phyloP scores from a whole-genome alignment of 2,113 vertebrate genomes.

The Rhinolophus ferrumequinum region DNA sequence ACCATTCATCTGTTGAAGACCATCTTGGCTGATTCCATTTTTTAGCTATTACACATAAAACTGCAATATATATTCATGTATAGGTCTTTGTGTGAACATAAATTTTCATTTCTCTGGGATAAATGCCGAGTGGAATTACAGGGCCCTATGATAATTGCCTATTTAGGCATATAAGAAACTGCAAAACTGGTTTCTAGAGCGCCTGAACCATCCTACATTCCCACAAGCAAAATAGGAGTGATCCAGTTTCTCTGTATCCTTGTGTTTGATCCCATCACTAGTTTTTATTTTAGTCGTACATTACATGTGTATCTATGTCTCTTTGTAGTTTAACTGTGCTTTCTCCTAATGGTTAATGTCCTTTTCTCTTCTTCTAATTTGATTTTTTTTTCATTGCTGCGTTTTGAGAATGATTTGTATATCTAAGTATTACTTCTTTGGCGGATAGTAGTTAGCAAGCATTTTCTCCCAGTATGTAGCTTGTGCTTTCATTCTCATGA shows the following conservation, averaged over 20 bases:
- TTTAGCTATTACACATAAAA: background rate
- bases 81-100: background rate
- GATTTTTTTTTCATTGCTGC: background rate
- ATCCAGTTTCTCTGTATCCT: background rate
- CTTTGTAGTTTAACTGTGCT: background rate
- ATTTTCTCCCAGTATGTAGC: background rate
- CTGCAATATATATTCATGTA: background rate
- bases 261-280: background rate
- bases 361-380: background rate
- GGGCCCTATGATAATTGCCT: background rate
- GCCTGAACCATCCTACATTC: background rate
- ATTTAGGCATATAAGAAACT: background rate
- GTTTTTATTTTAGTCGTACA: background rate
- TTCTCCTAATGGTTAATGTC: background rate
- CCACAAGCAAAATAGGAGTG: background rate
- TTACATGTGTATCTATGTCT: background rate
- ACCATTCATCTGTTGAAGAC: background rate
- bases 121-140: background rate
- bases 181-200: background rate
- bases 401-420: background rate
- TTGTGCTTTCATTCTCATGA: background rate
- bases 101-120: background rate
- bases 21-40: background rate
- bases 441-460: background rate
- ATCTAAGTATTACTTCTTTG: background rate